A percentile compares a stretch with the other conserved stretches of the same genome.
Evolutionary conservation across 2,888 invertebrate genomes (phyloP).

Genomic region (Troides oblongomaculatus): DNA sequence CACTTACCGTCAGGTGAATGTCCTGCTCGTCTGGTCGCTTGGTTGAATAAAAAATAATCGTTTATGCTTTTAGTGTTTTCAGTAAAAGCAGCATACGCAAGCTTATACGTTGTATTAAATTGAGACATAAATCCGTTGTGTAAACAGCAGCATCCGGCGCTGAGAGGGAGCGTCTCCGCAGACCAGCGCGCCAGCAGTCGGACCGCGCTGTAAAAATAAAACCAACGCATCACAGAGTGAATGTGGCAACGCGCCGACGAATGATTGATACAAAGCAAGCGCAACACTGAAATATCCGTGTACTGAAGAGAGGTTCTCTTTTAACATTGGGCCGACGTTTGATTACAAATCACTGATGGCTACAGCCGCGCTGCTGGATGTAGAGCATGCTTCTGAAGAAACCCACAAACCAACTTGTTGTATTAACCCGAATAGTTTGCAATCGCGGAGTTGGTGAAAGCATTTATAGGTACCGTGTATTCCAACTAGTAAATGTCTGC

Average conservation of each 20-base stretch:
- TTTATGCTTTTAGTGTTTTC: background rate
- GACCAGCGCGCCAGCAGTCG: slow-evolving; percentile 12
- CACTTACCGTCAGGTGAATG: no score
- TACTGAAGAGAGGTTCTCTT: background rate
- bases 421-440: no score
- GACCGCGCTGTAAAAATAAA: slow-evolving; percentile 25
- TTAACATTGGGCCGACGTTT: background rate
- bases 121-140: slow-evolving; percentile 6
- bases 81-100: background rate
- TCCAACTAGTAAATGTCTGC: no score
- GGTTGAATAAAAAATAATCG: no score
- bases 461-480: no score
- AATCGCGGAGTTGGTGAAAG: no score
- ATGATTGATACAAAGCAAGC: slow-evolving; percentile 20
- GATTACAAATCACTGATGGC: background rate
- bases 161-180: background rate
- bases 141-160: slow-evolving; percentile 6
- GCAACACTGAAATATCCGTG: slow-evolving; percentile 6
- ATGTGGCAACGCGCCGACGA: slow-evolving; percentile 10
- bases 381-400: no score
- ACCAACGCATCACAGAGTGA: slow-evolving; percentile 11
- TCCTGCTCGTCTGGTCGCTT: no score
- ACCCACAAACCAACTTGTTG: no score
- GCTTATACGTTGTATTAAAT: slow-evolving; percentile 9
- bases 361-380: no score